Conservation (phyloP, 1,140 invertebrate genomes). For the Halictus rubicundus region DNA sequence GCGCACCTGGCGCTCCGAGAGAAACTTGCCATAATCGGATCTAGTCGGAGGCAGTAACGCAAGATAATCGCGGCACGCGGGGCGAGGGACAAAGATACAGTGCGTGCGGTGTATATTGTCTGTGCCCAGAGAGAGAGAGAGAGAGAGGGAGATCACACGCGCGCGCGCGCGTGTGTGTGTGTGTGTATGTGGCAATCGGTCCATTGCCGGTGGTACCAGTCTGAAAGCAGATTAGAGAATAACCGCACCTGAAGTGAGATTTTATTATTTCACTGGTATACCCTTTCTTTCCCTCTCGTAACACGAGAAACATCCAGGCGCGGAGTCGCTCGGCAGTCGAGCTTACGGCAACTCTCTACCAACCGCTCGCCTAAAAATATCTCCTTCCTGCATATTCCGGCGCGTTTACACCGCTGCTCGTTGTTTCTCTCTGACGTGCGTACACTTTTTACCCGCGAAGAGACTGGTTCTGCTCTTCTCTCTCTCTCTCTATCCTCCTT, state of each 20-base stretch:
- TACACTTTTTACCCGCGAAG: not conserved
- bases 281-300: constrained; percentile 41
- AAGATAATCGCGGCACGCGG: constrained; percentile 28
- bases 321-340: constrained; percentile 15
- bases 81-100: not conserved
- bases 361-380: constrained; percentile 53
- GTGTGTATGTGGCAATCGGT: not conserved
- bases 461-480: no score
- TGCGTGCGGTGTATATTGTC: not conserved
- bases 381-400: constrained; percentile 48
- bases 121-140: not conserved
- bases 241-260: constrained; percentile 38
- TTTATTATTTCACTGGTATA: constrained; percentile 43
- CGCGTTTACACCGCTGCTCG: constrained; percentile 28
- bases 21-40: constrained; percentile 44
- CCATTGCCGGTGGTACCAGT: constrained; percentile 17
- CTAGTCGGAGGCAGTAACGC: constrained; percentile 29
- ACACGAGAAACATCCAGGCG: constrained; percentile 51
- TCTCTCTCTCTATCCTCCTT: no score
- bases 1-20: constrained; percentile 44
- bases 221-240: constrained; percentile 54
- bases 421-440: constrained; percentile 12
- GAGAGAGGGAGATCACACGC: not conserved
- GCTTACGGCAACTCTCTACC: constrained; percentile 45
- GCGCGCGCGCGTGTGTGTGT: not conserved